phyloP scores from a whole-genome alignment of 2,113 vertebrate genomes.

The Tretioscincus oriximinensis region DNA sequence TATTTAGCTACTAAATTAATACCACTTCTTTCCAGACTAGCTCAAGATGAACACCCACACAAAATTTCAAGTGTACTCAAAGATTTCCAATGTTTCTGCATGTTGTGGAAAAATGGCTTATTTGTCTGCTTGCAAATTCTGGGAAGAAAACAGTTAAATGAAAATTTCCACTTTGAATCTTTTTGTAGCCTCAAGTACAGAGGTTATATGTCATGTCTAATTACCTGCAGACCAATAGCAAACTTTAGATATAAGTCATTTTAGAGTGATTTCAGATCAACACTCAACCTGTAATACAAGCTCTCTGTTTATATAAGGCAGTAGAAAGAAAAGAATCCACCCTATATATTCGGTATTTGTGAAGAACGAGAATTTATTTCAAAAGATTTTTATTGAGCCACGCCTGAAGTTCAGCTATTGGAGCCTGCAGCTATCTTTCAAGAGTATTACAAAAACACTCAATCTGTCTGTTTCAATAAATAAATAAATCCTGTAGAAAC shows the following conservation, averaged over 20 bases:
- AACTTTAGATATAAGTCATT: neutral
- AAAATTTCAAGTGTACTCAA: neutral
- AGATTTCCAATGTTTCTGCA: neutral
- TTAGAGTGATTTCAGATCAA: neutral
- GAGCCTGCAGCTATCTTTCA: conserved; percentile 55
- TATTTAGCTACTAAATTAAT: no score
- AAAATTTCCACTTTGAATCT: neutral
- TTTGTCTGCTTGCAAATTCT: neutral
- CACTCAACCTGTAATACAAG: neutral
- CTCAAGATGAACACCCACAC: neutral
- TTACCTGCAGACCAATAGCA: neutral
- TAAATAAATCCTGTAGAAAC: conserved; percentile 52
- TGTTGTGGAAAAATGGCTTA: neutral
- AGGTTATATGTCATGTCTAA: neutral
- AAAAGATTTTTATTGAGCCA: conserved; percentile 56
- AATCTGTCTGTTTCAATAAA: conserved; percentile 64
- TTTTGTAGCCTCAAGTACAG: neutral
- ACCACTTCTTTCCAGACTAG: no score
- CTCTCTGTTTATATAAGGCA: conserved; percentile 30
- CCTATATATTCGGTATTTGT: neutral
- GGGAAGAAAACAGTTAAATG: neutral
- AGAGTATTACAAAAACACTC: conserved; percentile 57
- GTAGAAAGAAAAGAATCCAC: neutral
- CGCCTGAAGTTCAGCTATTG: conserved; percentile 62
- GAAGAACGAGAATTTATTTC: conserved; percentile 37